Percentiles rank a stretch among this genome's conserved stretches.
These are phyloP conservation scores for Speoplatyrhinus poulsoni DNA, from an alignment of 2,113 vertebrate species.

Conservation along the genomic window DNA sequence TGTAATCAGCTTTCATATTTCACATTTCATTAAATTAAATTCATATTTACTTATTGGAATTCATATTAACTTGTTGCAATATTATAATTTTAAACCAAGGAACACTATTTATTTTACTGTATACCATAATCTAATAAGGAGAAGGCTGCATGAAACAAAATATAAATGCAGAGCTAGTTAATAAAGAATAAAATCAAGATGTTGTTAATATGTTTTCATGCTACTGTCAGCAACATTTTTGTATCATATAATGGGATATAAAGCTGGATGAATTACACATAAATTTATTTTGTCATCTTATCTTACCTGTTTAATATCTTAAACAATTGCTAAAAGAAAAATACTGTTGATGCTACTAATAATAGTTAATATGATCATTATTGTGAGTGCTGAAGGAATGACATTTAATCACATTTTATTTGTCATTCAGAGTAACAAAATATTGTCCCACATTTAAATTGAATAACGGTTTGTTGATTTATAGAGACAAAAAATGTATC, in stretches of 20 bases:
- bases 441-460: neutral
- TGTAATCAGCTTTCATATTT: neutral
- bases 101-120: neutral
- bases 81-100: neutral
- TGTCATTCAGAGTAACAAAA: neutral
- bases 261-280: neutral
- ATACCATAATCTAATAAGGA: neutral
- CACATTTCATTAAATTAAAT: constrained; percentile 9
- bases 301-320: neutral
- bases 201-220: constrained; percentile 13
- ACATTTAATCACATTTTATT: neutral
- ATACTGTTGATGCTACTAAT: neutral
- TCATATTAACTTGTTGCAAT: constrained; percentile 1
- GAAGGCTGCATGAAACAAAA: neutral
- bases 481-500: neutral
- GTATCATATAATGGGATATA: neutral
- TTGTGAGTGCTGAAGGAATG: neutral
- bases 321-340: neutral
- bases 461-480: neutral
- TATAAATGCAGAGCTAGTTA: neutral
- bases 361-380: neutral
- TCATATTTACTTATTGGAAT: neutral
- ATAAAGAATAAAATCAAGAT: constrained; percentile 8
- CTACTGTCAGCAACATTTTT: neutral
- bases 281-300: neutral